Conservation (phyloP, 23 tunicate genomes). For the Halocynthia roretzi region DNA sequence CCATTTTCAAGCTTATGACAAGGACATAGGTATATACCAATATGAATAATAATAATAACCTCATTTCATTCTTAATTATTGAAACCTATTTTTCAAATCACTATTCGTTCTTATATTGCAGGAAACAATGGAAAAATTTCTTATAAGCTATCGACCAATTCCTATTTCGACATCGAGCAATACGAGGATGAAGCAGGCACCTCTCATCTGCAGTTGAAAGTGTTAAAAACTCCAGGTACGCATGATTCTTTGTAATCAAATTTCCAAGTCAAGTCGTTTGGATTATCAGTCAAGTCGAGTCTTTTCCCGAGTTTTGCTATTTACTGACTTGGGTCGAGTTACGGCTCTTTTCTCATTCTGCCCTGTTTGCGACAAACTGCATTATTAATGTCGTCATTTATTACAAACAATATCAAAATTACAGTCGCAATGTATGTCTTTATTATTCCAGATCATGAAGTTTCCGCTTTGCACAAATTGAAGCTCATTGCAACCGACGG, state of each 20-base stretch:
- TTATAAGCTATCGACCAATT: constrained; percentile 32
- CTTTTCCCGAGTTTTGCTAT: neutral
- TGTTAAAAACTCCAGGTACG: constrained; percentile 32
- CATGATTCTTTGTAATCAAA: too few relatives aligned
- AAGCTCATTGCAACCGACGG: constrained; percentile 22
- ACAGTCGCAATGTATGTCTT: neutral
- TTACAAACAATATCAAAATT: too few relatives aligned
- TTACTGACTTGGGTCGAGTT: neutral
- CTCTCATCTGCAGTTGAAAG: constrained; percentile 30
- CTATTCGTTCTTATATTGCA: constrained; percentile 3
- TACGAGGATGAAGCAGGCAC: constrained; percentile 14
- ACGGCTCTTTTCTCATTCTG: neutral
- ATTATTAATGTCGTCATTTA: too few relatives aligned
- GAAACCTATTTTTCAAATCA: neutral
- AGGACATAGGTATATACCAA: constrained; percentile 38
- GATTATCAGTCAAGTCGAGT: neutral
- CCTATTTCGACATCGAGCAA: constrained; percentile 40
- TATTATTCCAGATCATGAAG: constrained; percentile 56
- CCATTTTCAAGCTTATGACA: constrained; percentile 39
- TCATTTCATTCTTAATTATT: neutral
- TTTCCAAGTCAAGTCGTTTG: too few relatives aligned
- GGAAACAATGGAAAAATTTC: constrained; percentile 48
- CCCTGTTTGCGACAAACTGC: neutral
- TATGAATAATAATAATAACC: neutral
- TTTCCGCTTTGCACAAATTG: constrained; percentile 13